A percentile compares a stretch with the other conserved stretches of the same genome.
Conservation (phyloP, 2,797 vertebrate species). For the Eleutherodactylus coqui region DNA sequence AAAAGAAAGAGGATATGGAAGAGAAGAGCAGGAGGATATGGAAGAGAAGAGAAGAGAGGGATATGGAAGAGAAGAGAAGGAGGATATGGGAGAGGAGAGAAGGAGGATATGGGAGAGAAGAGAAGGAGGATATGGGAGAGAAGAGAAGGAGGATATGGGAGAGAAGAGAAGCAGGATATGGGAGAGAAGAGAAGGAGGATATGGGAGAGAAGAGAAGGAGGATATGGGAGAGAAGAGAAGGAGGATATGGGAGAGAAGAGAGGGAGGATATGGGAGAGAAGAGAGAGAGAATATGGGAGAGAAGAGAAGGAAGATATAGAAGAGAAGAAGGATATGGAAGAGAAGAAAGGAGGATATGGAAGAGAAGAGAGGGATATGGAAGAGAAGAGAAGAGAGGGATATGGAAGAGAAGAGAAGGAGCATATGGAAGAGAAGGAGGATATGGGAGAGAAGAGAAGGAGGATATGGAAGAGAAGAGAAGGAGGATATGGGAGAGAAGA, state of each 20-base stretch:
- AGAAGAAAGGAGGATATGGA: too few relatives aligned
- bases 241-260: not conserved
- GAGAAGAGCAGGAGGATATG: too few relatives aligned
- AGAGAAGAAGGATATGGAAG: too few relatives aligned
- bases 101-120: not conserved
- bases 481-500: not conserved
- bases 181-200: not conserved
- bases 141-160: too few relatives aligned
- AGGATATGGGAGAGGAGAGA: too few relatives aligned
- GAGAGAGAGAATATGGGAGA: not conserved
- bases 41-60: too few relatives aligned
- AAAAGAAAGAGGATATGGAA: too few relatives aligned
- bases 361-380: not conserved
- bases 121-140: too few relatives aligned
- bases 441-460: not conserved
- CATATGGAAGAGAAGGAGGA: not conserved
- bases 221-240: not conserved
- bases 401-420: not conserved
- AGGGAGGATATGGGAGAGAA: too few relatives aligned
- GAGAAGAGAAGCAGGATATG: too few relatives aligned
- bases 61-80: too few relatives aligned
- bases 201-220: not conserved
- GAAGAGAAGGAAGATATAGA: too few relatives aligned
- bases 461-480: not conserved
- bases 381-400: not conserved